Base-by-base conservation (phyloP, 1,140 invertebrate genomes). In the Pseudomyrmex flavicornis region DNA sequence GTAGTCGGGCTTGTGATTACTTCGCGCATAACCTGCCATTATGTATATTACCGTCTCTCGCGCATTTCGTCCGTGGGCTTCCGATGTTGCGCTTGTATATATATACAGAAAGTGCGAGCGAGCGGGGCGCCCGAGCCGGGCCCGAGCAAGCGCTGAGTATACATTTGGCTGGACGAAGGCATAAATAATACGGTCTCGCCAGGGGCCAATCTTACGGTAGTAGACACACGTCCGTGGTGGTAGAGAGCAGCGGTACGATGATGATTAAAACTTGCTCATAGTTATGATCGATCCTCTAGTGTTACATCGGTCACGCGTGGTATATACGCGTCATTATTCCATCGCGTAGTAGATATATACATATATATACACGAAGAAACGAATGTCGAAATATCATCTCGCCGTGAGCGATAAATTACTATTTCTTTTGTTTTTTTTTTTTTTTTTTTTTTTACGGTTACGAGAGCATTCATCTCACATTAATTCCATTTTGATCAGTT, bases 1-100 rank as follows among this genome's bases (percentile, higher is more conserved):
- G 72, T 86, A 89, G 87, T 85, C 88, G 70, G 87, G 69, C 87
- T 89, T 89, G 86, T 89, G 88, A 89, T 89, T 89, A 89, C 87
- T 88, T 85, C 62, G 61, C 73, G 61, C 74, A 68, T 65, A 88
- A 83, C 88, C 88, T 86, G 76, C 82, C 87, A 89, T 89, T 89
- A 89, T 85, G 80, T 83, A 85, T 84, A 89, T 89, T 89, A 89
- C 87, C 84, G 82, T 89, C 84, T 88, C 87, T 89, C 80, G 84
- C 84, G 84, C 84, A 79, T 88, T 88, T 75, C 63, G 70, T 85
- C 70, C 56, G 75, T 69, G 76, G 69, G 87, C 84, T 86, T 85
- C 87, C 86, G 87, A 88, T 87, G 68, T 17, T 87, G 62, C 65
- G 22, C 58, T 56, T 7, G 44, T 46, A 58, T 15, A n/a, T 15